Base-by-base conservation (phyloP, 2,797 vertebrate species). In the Neosilurus mollespiculum region DNA sequence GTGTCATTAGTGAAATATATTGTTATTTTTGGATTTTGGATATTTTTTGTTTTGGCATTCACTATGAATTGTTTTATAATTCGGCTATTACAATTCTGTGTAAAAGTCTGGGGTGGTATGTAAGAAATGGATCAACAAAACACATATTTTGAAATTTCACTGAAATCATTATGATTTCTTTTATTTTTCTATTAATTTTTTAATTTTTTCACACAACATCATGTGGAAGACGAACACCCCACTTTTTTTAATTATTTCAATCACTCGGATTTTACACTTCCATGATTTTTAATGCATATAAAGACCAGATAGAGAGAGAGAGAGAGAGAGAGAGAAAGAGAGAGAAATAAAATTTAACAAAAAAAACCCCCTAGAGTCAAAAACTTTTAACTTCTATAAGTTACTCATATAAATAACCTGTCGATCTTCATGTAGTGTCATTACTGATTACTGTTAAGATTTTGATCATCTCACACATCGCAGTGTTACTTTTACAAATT, bases 151-250 rank as follows among this genome's bases (percentile, higher is more conserved):
- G 18, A 43, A 70, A 73, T 73, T 30, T 30, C 30, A n/a, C 20
- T 9, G 51, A 73, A 73, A 72, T 26, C 12, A 16, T 53, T 72
- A 51, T 16, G n/a, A 53, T 24, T 53, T 51, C 90, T 94, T 93
- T 93, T 92, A 91, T 93, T 90, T 89, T 87, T 90, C 89, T 89
- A 30, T 30, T 30, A 30, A 30, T 30, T 30, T 30, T 30, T 30
- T 1, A 30, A 30, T 30, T 30, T 30, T 30, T 30, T 91, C 87
- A 89, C 90, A 93, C 91, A 93, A n/a, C 14, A 10, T 43, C 9
- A 18, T 37, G 34, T 43, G 18, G 9, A 71, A 51, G 37, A 70
- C 12, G n/a, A 64, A 64, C 1, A 9, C 43, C 22, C 37, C 22
- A 8, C 26, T 26, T 53, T 53, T 61, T 56, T 30, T 18, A 2